Evolutionary conservation across 2,888 invertebrate species (phyloP), one percentile per base, ranked within the genome.

Genomic region (Mellilla xanthometata): DNA sequence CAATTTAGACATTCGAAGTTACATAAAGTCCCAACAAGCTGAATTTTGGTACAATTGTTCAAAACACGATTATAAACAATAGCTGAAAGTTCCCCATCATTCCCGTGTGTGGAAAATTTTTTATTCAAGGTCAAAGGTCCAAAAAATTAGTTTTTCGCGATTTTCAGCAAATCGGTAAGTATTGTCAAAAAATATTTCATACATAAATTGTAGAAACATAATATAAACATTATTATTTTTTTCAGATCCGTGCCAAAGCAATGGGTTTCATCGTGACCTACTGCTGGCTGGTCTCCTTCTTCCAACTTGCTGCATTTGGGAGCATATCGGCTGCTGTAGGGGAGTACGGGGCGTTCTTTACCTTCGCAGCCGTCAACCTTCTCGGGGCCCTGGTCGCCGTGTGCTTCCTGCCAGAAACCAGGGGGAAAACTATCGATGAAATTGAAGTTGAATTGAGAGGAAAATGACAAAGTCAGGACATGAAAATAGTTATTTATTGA

Each of bases 391-490:
- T 78, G 41, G 68, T 76, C 24, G 63, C 71, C 34, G 54, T 78
- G 24, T 49, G 78, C 32, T 58, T 65, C 24, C 60, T 89, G 19
- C 87, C 86, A 0, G 90, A 90, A 58, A 89, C 87, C 0, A 83
- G 75, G 56, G 83, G 83, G 11, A 81, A 76, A 55, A 74, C 68
- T 36, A 63, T 81, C 7, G 75, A 80, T 34, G 62, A 76, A 35
- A 84, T 86, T 4, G 65, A 75, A 45, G 29, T 40, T 19, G 56
- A 54, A 15, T 28, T 64, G 2, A 30, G 46, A 10, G 53, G 52
- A 24, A 53, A 56, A 49, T 47, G 45, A 47, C 15, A 19, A 19
- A n/a, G n/a, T 19, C 15, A 5, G 15, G 3, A 19, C 15, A 19
- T n/a, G n/a, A n/a, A n/a, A n/a, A n/a, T n/a, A n/a, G n/a, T n/a